Evolutionary conservation across 2,113 vertebrate species (phyloP).

Genomic region (Calyptomena viridis): DNA sequence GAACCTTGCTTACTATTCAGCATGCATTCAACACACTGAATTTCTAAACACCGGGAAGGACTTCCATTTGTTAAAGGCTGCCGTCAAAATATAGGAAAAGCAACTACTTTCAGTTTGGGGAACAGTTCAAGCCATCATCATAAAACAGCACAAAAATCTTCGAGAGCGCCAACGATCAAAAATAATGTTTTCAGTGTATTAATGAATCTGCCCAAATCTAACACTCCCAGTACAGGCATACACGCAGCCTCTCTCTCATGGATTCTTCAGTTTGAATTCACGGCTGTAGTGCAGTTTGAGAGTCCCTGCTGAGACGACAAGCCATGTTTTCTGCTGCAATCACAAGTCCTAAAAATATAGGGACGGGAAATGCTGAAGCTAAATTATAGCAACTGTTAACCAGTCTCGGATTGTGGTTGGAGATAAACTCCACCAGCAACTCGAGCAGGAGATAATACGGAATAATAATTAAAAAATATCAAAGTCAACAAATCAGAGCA

Average conservation of each 20-base stretch:
- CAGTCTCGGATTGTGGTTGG: neutral
- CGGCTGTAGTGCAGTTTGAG: rapidly evolving
- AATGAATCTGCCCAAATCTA: neutral
- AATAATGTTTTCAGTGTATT: neutral
- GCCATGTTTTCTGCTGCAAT: neutral
- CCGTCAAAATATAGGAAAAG: neutral
- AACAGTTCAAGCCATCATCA: neutral
- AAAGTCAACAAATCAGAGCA: constrained; percentile 14
- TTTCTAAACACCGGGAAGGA: neutral
- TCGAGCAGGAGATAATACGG: neutral
- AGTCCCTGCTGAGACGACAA: neutral
- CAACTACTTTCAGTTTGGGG: constrained; percentile 9
- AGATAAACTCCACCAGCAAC: neutral
- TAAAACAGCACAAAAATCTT: neutral
- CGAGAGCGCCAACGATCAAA: neutral
- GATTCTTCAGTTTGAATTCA: neutral
- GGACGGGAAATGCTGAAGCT: rapidly evolving
- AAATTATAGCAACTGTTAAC: neutral
- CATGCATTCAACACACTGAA: neutral
- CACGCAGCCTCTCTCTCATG: rapidly evolving
- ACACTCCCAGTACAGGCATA: neutral
- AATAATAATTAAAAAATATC: neutral
- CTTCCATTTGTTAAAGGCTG: neutral
- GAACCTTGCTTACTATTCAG: neutral
- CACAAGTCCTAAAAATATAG: neutral